A percentile compares a stretch with the other conserved stretches of the same genome.
Evolutionary conservation across 53 echinoderm and acorn worm genomes (phyloP).

Genomic region (Paracentrotus lividus): DNA sequence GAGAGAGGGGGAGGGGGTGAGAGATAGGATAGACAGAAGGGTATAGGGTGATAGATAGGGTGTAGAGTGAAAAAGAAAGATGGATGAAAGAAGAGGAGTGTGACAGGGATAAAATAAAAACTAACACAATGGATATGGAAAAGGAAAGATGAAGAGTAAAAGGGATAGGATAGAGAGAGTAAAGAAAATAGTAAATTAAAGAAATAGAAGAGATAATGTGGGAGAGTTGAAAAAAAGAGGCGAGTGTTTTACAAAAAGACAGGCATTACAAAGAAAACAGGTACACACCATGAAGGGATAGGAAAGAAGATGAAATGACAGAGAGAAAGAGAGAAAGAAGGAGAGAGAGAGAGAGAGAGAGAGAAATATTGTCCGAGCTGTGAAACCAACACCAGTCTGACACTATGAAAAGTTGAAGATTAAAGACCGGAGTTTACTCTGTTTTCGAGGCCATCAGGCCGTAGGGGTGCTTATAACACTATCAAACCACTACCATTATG

Average conservation of each 20-base stretch:
- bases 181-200: not conserved
- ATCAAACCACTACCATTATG: not conserved
- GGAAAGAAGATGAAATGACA: not conserved
- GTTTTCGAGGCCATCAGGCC: not conserved
- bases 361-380: not conserved
- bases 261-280: not conserved
- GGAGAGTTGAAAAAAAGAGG: not conserved
- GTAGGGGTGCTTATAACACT: not conserved
- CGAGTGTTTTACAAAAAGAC: not conserved
- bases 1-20: not conserved
- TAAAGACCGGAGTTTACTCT: conserved; percentile 4
- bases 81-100: not conserved
- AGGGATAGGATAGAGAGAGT: not conserved
- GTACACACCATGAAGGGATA: not conserved
- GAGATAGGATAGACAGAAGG: not conserved
- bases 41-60: not conserved
- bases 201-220: not conserved
- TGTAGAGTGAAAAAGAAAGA: not conserved
- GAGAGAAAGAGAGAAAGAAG: not conserved
- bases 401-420: not conserved
- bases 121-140: too few species aligned
- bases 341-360: not conserved
- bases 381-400: conserved; percentile 12
- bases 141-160: not conserved
- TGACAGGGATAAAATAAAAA: not conserved